Conservation (phyloP, 2,113 vertebrate species). For the Prinia subflava region DNA sequence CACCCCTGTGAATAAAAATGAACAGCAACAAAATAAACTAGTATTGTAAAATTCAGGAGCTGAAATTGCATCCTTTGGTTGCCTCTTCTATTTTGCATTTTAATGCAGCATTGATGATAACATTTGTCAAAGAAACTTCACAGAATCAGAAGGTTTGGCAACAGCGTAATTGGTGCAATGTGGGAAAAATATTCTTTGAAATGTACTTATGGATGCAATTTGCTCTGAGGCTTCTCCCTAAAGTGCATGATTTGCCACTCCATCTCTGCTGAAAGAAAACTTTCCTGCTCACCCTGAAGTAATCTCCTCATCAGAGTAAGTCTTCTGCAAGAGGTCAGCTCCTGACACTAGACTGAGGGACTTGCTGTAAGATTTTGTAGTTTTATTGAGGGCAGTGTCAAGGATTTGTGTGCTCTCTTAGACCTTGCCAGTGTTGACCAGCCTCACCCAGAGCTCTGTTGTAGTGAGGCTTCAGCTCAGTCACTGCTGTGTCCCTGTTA, state of each 20-base stretch:
- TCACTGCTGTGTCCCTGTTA: not conserved
- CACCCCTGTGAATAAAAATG: slow-evolving; percentile 22
- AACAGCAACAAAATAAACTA: slow-evolving; percentile 22
- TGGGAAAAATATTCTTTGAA: slow-evolving; percentile 59
- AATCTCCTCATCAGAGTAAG: not conserved
- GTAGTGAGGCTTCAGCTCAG: not conserved
- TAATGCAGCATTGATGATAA: slow-evolving; percentile 55
- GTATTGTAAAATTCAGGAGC: slow-evolving; percentile 26
- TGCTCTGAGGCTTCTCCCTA: slow-evolving; percentile 56
- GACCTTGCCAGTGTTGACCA: not conserved
- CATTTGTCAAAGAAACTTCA: slow-evolving; percentile 63
- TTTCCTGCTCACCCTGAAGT: not conserved
- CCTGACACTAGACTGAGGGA: not conserved
- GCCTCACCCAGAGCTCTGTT: not conserved
- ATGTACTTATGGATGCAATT: slow-evolving; percentile 63
- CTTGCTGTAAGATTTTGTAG: not conserved
- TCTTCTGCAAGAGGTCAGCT: not conserved
- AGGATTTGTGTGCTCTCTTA: not conserved
- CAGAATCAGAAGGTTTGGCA: slow-evolving; percentile 36
- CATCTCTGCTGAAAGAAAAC: slow-evolving; percentile 51
- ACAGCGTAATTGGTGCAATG: slow-evolving; percentile 46
- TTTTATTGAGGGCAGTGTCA: not conserved
- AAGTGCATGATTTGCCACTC: slow-evolving; percentile 59
- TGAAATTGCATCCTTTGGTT: slow-evolving; percentile 55
- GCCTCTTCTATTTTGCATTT: slow-evolving; percentile 57